Conservation (phyloP, 2,113 vertebrate species). For the Eupsittula cactorum region DNA sequence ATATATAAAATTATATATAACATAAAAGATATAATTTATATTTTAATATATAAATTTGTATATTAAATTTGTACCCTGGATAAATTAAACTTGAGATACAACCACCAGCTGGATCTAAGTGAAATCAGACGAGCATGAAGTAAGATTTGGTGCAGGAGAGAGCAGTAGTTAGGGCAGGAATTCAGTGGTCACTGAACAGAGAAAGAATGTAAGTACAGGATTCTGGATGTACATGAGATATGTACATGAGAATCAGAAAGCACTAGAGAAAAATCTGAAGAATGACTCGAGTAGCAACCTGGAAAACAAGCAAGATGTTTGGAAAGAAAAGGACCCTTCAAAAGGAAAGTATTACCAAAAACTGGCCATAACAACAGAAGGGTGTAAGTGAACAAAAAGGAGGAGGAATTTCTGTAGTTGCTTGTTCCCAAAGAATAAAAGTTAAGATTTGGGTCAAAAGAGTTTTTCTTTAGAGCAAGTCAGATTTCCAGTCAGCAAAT, state of each 20-base stretch:
- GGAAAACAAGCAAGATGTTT: background rate
- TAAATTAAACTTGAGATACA: background rate
- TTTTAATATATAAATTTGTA: background rate
- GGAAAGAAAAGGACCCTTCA: background rate
- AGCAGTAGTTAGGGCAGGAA: background rate
- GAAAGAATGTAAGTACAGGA: background rate
- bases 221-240: background rate
- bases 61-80: background rate
- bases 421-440: background rate
- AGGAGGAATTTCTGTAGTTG: background rate
- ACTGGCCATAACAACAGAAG: background rate
- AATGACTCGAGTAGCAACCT: background rate
- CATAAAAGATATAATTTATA: no score
- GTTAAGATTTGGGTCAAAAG: background rate
- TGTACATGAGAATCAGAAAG: accelerated
- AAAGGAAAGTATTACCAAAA: background rate
- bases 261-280: background rate
- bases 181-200: background rate
- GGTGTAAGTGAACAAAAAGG: background rate
- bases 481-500: background rate
- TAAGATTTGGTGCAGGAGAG: background rate
- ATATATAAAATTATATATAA: no score
- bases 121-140: background rate
- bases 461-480: background rate
- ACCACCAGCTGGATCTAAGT: background rate